These are phyloP conservation scores for Neocrepidodera transversa DNA, from an alignment of 2,888 invertebrate species.

Conservation along the genomic window DNA sequence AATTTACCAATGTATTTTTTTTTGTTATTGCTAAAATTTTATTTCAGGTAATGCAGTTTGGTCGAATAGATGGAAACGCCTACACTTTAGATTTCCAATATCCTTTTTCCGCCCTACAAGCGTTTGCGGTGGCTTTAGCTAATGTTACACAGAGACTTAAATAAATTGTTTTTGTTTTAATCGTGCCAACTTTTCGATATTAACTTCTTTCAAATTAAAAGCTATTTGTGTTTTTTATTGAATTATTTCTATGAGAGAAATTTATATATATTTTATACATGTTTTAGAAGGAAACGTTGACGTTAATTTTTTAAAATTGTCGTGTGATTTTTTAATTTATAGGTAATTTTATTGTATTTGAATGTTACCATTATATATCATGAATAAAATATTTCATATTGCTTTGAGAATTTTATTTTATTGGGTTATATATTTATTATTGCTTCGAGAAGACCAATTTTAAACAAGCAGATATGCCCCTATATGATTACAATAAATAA, in stretches of 20 bases:
- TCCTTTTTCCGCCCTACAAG: slow-evolving; percentile 97
- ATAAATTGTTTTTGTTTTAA: slow-evolving; percentile 56
- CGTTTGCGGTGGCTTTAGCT: slow-evolving; percentile 97
- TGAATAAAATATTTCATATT: slow-evolving; percentile 16
- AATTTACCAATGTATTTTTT: background rate
- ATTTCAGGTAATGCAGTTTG: slow-evolving; percentile 97
- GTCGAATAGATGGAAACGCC: slow-evolving; percentile 97
- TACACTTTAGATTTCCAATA: slow-evolving; percentile 99
- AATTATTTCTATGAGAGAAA: slow-evolving; percentile 33
- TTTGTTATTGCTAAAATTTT: too few relatives aligned
- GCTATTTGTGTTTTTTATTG: slow-evolving; percentile 25
- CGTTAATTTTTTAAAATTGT: slow-evolving; percentile 39
- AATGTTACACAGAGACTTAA: slow-evolving; percentile 95
- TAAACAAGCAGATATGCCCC: slow-evolving; percentile 54
- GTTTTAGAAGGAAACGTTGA: slow-evolving; percentile 38
- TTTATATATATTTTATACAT: slow-evolving; percentile 45
- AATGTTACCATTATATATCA: slow-evolving; percentile 37
- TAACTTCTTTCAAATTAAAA: slow-evolving; percentile 17
- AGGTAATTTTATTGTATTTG: slow-evolving; percentile 42
- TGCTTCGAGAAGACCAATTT: slow-evolving; percentile 64
- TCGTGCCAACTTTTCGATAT: slow-evolving; percentile 41
- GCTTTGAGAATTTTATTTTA: background rate
- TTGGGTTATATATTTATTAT: slow-evolving; percentile 50
- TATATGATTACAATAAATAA: slow-evolving; percentile 25
- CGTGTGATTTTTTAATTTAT: slow-evolving; percentile 35